A percentile compares a stretch with the other conserved stretches of the same genome.
phyloP scores from a whole-genome alignment of 2,113 vertebrate genomes.

The Syngnathus floridae region DNA sequence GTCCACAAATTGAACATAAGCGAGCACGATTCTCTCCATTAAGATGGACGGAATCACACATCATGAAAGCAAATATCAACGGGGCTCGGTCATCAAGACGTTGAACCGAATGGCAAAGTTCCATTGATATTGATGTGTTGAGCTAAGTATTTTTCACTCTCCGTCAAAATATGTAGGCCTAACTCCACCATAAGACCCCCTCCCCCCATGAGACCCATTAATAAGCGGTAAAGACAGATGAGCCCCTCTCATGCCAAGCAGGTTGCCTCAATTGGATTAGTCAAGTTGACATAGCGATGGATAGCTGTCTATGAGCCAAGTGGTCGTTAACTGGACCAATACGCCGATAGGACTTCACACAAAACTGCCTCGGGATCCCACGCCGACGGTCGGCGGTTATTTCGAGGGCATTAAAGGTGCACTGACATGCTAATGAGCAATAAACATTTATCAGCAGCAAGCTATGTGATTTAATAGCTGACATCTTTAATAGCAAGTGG shows the following conservation, averaged over 20 bases:
- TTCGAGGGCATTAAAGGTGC: constrained; percentile 42
- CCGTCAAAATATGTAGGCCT: constrained; percentile 21
- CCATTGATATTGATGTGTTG: constrained; percentile 1
- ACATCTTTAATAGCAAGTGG: constrained; percentile 27
- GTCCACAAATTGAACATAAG: constrained; percentile 78
- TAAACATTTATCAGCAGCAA: constrained; percentile 46
- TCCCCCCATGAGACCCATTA: constrained; percentile 48
- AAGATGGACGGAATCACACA: constrained; percentile 72
- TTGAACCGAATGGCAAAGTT: constrained; percentile 27
- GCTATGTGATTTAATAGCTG: constrained; percentile 30
- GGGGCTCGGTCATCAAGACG: neutral
- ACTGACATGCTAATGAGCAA: constrained; percentile 38
- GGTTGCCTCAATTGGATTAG: constrained; percentile 65
- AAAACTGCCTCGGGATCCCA: constrained; percentile 47
- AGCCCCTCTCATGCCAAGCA: constrained; percentile 62
- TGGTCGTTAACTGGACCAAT: constrained; percentile 50
- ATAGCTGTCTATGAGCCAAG: constrained; percentile 67
- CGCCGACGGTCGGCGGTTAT: constrained; percentile 20
- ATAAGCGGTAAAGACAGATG: constrained; percentile 69
- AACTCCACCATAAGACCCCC: constrained; percentile 11
- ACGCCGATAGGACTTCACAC: constrained; percentile 46
- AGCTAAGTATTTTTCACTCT: constrained; percentile 13
- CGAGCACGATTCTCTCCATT: constrained; percentile 57
- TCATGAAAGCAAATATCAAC: constrained; percentile 24
- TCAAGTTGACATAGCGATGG: constrained; percentile 55